Evolutionary conservation across 2,888 invertebrate species (phyloP).

Genomic region (Leptinotarsa tumamoca): DNA sequence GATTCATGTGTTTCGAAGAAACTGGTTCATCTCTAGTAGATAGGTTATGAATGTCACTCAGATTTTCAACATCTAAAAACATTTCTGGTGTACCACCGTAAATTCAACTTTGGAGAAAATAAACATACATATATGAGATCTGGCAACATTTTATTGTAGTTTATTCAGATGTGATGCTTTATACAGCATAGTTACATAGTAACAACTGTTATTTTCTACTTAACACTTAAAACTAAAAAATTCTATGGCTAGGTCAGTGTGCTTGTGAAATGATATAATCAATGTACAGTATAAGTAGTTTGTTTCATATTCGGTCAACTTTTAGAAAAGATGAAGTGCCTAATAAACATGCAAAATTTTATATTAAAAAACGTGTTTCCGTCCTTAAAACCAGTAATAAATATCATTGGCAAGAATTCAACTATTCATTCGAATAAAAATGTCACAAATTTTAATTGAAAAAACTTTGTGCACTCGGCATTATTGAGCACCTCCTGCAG

Average conservation of each 20-base stretch:
- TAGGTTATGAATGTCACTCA: no score
- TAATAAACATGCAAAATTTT: slow-evolving; percentile 61
- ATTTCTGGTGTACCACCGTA: no score
- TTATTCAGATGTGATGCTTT: slow-evolving; percentile 73
- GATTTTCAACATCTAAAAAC: no score
- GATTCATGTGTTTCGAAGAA: no score
- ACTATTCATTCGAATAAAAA: slow-evolving; percentile 20
- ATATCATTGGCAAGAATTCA: slow-evolving; percentile 53
- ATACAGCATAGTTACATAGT: slow-evolving; percentile 78
- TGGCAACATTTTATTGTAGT: slow-evolving; percentile 79
- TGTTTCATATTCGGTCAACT: slow-evolving; percentile 55
- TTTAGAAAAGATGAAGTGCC: slow-evolving; percentile 61
- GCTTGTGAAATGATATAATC: slow-evolving; percentile 63
- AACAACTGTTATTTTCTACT: slow-evolving; percentile 73
- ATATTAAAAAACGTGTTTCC: slow-evolving; percentile 53
- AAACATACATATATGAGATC: slow-evolving; percentile 61
- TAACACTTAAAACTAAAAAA: slow-evolving; percentile 79
- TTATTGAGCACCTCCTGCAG: slow-evolving; percentile 53
- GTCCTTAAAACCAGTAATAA: slow-evolving; percentile 57
- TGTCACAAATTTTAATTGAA: slow-evolving; percentile 43
- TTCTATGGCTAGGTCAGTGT: slow-evolving; percentile 70
- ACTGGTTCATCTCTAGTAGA: no score
- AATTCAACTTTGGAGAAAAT: background rate
- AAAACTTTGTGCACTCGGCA: slow-evolving; percentile 49
- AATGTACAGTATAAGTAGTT: slow-evolving; percentile 47